phyloP scores from a whole-genome alignment of 2,888 invertebrate species.

The Trichogramma evanescens region DNA sequence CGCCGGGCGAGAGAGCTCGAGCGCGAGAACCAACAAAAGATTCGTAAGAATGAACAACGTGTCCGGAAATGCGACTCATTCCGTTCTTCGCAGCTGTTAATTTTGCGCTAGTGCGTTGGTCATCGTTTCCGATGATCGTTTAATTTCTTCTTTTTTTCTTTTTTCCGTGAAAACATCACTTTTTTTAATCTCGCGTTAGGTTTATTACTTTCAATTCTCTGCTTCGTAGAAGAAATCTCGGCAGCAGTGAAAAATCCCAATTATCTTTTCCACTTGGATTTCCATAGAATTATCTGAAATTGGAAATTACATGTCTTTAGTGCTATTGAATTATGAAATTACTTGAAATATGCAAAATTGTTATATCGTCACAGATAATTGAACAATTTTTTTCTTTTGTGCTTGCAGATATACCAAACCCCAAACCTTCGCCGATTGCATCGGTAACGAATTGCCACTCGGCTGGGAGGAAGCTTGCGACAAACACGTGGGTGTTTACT shows the following conservation, averaged over 20 bases:
- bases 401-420: constrained; percentile 90
- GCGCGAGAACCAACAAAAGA: background rate
- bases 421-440: constrained; percentile 94
- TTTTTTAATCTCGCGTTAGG: background rate
- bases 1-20: background rate
- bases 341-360: too few species aligned
- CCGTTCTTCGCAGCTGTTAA: background rate
- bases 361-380: too few species aligned
- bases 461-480: constrained; percentile 97
- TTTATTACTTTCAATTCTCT: background rate
- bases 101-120: too few species aligned
- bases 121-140: too few species aligned
- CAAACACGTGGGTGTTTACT: constrained; percentile 89
- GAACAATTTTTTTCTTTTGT: constrained; percentile 24
- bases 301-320: too few species aligned
- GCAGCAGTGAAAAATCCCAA: background rate
- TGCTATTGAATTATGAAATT: too few species aligned
- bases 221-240: background rate
- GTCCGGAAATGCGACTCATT: constrained; percentile 4
- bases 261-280: too few species aligned
- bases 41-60: constrained; percentile 11
- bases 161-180: background rate
- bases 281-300: too few species aligned
- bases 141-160: too few species aligned
- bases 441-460: constrained; percentile 92